Evolutionary conservation across 2,888 invertebrate genomes (phyloP).

Genomic region (Trichopoda pennipes): DNA sequence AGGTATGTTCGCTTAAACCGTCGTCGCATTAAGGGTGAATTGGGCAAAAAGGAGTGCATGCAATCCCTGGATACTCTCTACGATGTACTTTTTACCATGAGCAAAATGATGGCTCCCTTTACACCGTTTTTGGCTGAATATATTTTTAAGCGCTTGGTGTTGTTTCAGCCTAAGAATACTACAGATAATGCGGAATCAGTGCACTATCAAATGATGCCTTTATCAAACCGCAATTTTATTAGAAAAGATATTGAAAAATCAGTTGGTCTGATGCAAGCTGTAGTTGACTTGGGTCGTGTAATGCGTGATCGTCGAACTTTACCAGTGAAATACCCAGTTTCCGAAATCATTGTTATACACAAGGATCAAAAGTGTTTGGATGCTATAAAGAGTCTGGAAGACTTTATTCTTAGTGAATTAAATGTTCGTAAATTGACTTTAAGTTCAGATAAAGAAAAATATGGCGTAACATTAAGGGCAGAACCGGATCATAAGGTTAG

Average conservation of each 20-base stretch:
- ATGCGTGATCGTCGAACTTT: conserved; percentile 95
- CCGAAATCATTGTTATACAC: conserved; percentile 97
- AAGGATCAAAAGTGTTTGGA: conserved; percentile 89
- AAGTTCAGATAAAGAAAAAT: conserved; percentile 94
- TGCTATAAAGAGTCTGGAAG: conserved; percentile 89
- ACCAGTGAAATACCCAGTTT: conserved; percentile 97
- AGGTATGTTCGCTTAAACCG: conserved; percentile 97
- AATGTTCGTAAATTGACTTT: conserved; percentile 93
- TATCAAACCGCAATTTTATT: conserved; percentile 86
- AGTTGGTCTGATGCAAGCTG: conserved; percentile 95
- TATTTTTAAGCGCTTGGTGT: conserved; percentile 94
- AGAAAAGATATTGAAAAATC: conserved; percentile 93
- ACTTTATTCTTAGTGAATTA: conserved; percentile 94
- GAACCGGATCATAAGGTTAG: conserved; percentile 94
- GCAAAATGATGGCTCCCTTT: conserved; percentile 97
- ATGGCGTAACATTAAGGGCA: conserved; percentile 93
- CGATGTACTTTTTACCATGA: conserved; percentile 92
- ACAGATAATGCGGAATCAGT: conserved; percentile 86
- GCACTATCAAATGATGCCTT: conserved; percentile 95
- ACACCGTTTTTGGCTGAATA: conserved; percentile 97
- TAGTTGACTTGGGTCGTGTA: conserved; percentile 96
- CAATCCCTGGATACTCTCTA: conserved; percentile 93
- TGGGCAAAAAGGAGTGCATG: conserved; percentile 89
- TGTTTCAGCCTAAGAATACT: conserved; percentile 82
- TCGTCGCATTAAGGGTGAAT: conserved; percentile 95